These are phyloP conservation scores for Eupithecia inturbata DNA, from an alignment of 2,888 invertebrate species.

Conservation along the genomic window DNA sequence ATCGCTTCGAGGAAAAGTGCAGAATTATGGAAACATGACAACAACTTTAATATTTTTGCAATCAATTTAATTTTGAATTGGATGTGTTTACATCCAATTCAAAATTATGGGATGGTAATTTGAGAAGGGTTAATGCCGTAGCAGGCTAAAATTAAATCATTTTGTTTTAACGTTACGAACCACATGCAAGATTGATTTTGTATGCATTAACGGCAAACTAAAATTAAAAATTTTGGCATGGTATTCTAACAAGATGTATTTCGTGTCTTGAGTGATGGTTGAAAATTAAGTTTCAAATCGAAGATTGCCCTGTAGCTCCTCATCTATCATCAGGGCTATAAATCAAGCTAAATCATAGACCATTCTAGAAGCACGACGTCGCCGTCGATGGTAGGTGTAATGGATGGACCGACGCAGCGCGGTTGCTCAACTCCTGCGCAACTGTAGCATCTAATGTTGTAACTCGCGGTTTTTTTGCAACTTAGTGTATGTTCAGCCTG, in stretches of 20 bases:
- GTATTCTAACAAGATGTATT: not conserved
- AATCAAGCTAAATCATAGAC: constrained; percentile 31
- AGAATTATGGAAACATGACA: not conserved
- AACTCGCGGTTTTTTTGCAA: constrained; percentile 38
- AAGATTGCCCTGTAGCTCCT: not conserved
- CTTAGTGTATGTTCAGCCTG: constrained; percentile 21
- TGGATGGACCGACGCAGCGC: constrained; percentile 30
- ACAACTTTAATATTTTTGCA: not conserved
- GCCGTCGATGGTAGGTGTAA: constrained; percentile 29
- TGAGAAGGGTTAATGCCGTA: not conserved
- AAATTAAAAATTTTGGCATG: not conserved
- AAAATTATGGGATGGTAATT: not conserved
- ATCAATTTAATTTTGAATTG: not conserved
- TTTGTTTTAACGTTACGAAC: not conserved
- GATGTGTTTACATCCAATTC: no score
- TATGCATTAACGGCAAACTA: not conserved
- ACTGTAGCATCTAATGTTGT: constrained; percentile 35
- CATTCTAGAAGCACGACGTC: constrained; percentile 32
- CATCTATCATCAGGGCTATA: constrained; percentile 8
- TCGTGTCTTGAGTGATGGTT: not conserved
- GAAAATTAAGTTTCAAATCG: not conserved
- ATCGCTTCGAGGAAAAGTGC: not conserved
- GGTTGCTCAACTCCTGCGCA: constrained; percentile 40
- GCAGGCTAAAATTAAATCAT: not conserved
- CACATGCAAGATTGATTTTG: not conserved